phyloP scores from a whole-genome alignment of 2,888 invertebrate species.

The Osmoderma eremita region DNA sequence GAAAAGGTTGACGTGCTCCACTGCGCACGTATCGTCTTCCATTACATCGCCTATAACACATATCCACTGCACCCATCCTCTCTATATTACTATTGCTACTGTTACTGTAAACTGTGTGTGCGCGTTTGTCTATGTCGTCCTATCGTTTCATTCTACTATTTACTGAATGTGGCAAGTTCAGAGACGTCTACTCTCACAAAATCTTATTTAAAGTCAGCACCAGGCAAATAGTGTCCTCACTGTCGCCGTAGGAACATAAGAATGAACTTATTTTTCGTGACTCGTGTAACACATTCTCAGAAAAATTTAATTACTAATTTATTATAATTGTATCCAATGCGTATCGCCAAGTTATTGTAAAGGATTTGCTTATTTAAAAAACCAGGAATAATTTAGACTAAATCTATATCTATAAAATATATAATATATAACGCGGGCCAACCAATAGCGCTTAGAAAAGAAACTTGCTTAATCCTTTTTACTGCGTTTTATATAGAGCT shows the following conservation, averaged over 20 bases:
- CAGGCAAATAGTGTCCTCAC: conserved; percentile 58
- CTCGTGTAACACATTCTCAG: conserved; percentile 21
- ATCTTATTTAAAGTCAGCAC: conserved; percentile 58
- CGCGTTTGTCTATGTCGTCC: conserved; percentile 24
- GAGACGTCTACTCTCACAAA: conserved; percentile 50
- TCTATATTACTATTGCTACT: neutral
- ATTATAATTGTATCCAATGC: conserved; percentile 6
- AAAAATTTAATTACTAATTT: conserved; percentile 20
- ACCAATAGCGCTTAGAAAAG: no score
- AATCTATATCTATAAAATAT: no score
- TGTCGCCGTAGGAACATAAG: conserved; percentile 33
- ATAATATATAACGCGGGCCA: no score
- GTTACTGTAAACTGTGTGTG: neutral
- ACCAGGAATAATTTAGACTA: conserved; percentile 48
- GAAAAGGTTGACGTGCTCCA: conserved; percentile 21
- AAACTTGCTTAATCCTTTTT: no score
- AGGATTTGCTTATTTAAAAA: neutral
- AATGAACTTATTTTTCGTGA: conserved; percentile 29
- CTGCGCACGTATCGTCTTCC: conserved; percentile 1
- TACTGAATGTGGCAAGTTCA: conserved; percentile 54
- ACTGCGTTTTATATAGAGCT: no score
- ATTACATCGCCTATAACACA: conserved; percentile 16
- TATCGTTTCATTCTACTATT: conserved; percentile 48
- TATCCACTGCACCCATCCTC: conserved; percentile 4
- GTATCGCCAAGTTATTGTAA: conserved; percentile 1